Conservation (phyloP, 64 coral and sea anemone genomes). For the Montipora foliosa region DNA sequence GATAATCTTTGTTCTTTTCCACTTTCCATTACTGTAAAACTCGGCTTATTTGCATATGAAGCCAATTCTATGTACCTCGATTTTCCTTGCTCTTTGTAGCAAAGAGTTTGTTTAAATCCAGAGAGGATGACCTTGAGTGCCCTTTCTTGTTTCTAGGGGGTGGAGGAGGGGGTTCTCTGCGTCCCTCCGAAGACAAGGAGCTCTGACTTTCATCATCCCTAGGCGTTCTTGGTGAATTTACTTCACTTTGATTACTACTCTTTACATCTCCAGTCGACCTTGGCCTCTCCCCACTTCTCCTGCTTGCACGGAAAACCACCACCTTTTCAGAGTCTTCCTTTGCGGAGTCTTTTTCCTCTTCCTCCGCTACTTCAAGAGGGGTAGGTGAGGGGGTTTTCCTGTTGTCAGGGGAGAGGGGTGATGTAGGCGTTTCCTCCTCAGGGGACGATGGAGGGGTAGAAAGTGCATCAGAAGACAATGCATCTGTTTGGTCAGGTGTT, state of each 20-base stretch:
- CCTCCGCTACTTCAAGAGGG: background rate
- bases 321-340: slow-evolving; percentile 5
- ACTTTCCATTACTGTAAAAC: no score
- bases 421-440: slow-evolving; percentile 43
- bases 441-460: slow-evolving; percentile 49
- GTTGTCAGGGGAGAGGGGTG: slow-evolving; percentile 39
- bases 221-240: slow-evolving; percentile 40
- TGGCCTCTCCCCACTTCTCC: slow-evolving; percentile 76
- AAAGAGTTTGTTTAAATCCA: slow-evolving; percentile 98
- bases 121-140: slow-evolving; percentile 95
- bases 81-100: slow-evolving; percentile 89
- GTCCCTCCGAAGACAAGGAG: slow-evolving; percentile 61
- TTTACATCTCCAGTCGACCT: slow-evolving; percentile 90
- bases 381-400: slow-evolving; percentile 61
- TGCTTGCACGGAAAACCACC: slow-evolving; percentile 39
- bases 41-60: background rate
- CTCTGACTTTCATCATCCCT: slow-evolving; percentile 58
- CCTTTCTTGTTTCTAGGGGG: slow-evolving; percentile 94
- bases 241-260: slow-evolving; percentile 59
- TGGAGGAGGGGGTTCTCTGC: slow-evolving; percentile 85
- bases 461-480: slow-evolving; percentile 10
- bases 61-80: background rate
- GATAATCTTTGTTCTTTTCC: no score
- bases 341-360: background rate
- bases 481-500: slow-evolving; percentile 14